phyloP scores from a whole-genome alignment of 2,888 invertebrate species.

The Platypus cylindrus region DNA sequence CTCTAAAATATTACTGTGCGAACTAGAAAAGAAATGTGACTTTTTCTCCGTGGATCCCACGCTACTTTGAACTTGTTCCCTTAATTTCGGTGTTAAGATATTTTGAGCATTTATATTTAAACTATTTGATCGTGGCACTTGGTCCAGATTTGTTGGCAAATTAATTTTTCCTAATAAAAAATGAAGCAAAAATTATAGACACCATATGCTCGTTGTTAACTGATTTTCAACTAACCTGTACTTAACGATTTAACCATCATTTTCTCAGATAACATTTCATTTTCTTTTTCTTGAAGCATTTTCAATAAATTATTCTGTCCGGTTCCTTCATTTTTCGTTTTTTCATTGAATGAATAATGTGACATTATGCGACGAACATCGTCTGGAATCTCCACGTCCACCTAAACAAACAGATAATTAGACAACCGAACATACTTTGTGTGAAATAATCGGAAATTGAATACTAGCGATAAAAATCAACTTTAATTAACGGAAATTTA shows the following conservation, averaged over 20 bases:
- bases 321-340: slow-evolving; percentile 29
- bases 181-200: too few species aligned
- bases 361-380: slow-evolving; percentile 65
- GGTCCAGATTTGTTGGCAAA: slow-evolving; percentile 18
- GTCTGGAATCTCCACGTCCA: slow-evolving; percentile 55
- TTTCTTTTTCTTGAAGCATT: slow-evolving; percentile 25
- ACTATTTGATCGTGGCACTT: slow-evolving; percentile 25
- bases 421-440: background rate
- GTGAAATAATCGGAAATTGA: background rate
- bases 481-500: background rate
- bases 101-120: slow-evolving; percentile 21
- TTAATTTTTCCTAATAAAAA: slow-evolving; percentile 22
- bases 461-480: background rate
- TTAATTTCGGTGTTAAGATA: slow-evolving; percentile 10
- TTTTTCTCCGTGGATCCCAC: slow-evolving; percentile 19
- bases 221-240: too few species aligned
- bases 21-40: slow-evolving; percentile 51
- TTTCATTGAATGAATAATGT: slow-evolving; percentile 42
- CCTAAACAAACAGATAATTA: slow-evolving; percentile 15
- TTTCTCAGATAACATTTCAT: slow-evolving; percentile 20
- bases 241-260: slow-evolving; percentile 32
- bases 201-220: too few species aligned
- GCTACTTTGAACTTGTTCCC: slow-evolving; percentile 16
- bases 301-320: slow-evolving; percentile 26
- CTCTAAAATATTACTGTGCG: slow-evolving; percentile 56